These are phyloP conservation scores for Gibbula magus DNA, from an alignment of 2,888 invertebrate species.

Conservation along the genomic window DNA sequence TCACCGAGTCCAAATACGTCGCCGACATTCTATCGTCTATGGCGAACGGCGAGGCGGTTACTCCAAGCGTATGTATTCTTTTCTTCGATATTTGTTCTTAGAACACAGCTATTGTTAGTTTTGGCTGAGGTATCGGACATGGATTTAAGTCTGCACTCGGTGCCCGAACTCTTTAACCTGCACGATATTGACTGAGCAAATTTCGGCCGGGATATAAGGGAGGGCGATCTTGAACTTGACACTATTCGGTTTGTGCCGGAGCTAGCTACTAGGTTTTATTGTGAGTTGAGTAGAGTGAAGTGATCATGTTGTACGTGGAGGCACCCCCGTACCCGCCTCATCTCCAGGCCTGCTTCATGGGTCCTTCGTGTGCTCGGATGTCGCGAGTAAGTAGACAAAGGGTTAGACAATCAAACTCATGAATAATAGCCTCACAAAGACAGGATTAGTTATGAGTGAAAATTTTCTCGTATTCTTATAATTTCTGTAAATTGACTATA, in stretches of 20 bases:
- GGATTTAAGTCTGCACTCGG: not conserved
- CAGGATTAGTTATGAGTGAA: no score
- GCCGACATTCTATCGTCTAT: conserved; percentile 74
- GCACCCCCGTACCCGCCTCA: conserved; percentile 9
- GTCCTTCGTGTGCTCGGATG: not conserved
- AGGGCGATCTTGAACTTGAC: conserved; percentile 17
- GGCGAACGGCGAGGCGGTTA: conserved; percentile 66
- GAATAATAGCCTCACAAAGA: no score
- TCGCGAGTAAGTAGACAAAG: conserved; percentile 14
- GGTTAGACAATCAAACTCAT: not conserved
- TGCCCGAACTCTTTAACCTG: conserved; percentile 16
- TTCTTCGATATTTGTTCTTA: conserved; percentile 17
- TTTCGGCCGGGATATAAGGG: not conserved
- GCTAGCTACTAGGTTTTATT: not conserved
- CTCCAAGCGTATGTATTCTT: conserved; percentile 23
- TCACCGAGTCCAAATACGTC: conserved; percentile 71
- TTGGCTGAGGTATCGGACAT: not conserved
- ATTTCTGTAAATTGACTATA: no score
- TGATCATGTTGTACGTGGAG: conserved; percentile 16
- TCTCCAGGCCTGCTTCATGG: not conserved
- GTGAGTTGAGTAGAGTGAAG: not conserved
- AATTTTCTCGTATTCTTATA: no score
- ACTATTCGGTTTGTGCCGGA: not conserved
- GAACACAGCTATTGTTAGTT: conserved; percentile 11
- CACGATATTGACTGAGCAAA: not conserved